Percentiles rank a stretch among this genome's conserved stretches.
Conservation (phyloP, 2,797 vertebrate species). For the Merluccius polli region DNA sequence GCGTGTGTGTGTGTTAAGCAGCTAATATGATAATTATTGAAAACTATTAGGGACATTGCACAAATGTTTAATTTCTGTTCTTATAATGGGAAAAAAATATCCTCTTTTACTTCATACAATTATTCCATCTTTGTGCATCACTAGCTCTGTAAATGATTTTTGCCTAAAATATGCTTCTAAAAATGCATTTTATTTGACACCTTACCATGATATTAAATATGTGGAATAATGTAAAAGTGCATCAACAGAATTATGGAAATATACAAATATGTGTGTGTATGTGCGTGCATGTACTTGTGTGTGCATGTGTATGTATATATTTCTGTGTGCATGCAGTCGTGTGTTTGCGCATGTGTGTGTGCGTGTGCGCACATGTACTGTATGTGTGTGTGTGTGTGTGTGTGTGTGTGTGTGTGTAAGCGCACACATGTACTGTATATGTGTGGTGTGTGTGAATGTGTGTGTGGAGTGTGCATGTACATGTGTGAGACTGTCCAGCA, state of each 20-base stretch:
- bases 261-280: background rate
- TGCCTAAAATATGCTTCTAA: background rate
- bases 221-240: background rate
- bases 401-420: background rate
- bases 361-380: background rate
- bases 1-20: no score
- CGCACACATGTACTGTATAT: background rate
- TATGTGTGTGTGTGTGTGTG: background rate
- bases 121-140: constrained; percentile 1
- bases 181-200: background rate
- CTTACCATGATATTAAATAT: background rate
- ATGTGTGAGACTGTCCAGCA: background rate
- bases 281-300: no score
- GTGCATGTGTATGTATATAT: background rate
- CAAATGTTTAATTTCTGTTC: constrained; percentile 4
- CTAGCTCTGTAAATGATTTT: background rate
- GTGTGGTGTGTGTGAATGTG: background rate
- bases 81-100: background rate
- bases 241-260: background rate
- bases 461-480: background rate
- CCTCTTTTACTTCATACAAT: background rate
- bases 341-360: background rate
- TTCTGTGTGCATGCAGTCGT: no score
- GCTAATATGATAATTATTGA: background rate
- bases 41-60: constrained; percentile 1